These are phyloP conservation scores for Perizoma flavofasciatum DNA, from an alignment of 2,888 invertebrate species.

Conservation along the genomic window DNA sequence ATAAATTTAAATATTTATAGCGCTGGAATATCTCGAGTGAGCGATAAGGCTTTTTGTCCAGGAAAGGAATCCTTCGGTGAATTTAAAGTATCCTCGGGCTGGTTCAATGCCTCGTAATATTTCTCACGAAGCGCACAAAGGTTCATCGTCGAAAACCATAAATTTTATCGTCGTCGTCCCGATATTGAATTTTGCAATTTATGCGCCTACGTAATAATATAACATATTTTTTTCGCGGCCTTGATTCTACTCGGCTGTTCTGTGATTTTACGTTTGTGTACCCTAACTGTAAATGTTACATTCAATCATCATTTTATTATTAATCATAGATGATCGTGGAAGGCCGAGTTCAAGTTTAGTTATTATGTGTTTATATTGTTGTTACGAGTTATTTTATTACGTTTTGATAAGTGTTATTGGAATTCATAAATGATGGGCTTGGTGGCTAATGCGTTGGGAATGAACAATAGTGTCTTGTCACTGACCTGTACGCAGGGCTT, in stretches of 20 bases:
- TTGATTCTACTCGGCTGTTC: slow-evolving; percentile 48
- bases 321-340: slow-evolving; percentile 40
- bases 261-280: slow-evolving; percentile 41
- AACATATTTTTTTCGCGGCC: slow-evolving; percentile 53
- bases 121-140: slow-evolving; percentile 65
- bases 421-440: slow-evolving; percentile 24
- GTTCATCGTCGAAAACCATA: slow-evolving; percentile 64
- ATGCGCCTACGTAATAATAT: slow-evolving; percentile 55
- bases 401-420: slow-evolving; percentile 28
- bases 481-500: slow-evolving; percentile 96
- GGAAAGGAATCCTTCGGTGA: slow-evolving; percentile 62
- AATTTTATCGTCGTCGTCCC: slow-evolving; percentile 64
- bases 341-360: slow-evolving; percentile 45
- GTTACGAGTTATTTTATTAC: slow-evolving; percentile 32
- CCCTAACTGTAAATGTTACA: slow-evolving; percentile 42
- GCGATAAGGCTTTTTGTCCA: slow-evolving; percentile 49
- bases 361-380: slow-evolving; percentile 32
- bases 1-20: slow-evolving; percentile 28
- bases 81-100: slow-evolving; percentile 60
- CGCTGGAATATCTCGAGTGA: slow-evolving; percentile 25
- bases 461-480: slow-evolving; percentile 29
- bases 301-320: slow-evolving; percentile 45
- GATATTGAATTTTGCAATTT: slow-evolving; percentile 74
- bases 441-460: slow-evolving; percentile 17
- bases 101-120: slow-evolving; percentile 62